phyloP scores from a whole-genome alignment of 2,113 vertebrate genomes.

The Agapornis roseicollis region DNA sequence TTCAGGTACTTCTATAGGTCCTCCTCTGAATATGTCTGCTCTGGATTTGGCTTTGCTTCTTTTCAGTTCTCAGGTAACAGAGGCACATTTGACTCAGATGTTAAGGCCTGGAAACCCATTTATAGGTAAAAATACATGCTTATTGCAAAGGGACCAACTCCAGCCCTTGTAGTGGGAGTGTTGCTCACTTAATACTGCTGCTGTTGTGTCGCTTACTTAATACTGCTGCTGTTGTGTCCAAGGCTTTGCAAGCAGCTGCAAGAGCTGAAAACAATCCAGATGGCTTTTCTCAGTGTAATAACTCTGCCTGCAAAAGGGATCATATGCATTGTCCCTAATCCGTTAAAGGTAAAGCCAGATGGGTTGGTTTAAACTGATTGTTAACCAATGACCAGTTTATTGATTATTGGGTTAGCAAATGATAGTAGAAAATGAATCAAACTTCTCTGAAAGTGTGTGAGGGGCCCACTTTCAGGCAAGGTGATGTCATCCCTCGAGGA shows the following conservation, averaged over 20 bases:
- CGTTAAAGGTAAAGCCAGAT: not conserved
- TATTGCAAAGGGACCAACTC: not conserved
- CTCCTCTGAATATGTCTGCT: not conserved
- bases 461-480: not conserved
- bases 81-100: not conserved
- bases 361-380: not conserved
- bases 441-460: not conserved
- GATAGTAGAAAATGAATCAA: not conserved
- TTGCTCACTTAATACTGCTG: not conserved
- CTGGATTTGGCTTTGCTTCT: not conserved
- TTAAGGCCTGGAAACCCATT: not conserved
- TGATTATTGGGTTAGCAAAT: not conserved
- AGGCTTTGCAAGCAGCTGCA: not conserved
- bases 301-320: not conserved
- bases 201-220: not conserved
- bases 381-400: not conserved
- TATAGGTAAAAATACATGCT: not conserved
- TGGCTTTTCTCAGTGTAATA: not conserved
- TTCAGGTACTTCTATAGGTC: not conserved
- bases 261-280: conserved; percentile 11
- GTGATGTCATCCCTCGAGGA: not conserved
- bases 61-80: not conserved
- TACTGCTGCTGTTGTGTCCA: not conserved
- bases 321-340: not conserved
- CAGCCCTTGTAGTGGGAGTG: not conserved